Evolutionary conservation across 2,888 invertebrate genomes (phyloP), one percentile per base, ranked within the genome.

Genomic region (Hoplodrina ambigua): DNA sequence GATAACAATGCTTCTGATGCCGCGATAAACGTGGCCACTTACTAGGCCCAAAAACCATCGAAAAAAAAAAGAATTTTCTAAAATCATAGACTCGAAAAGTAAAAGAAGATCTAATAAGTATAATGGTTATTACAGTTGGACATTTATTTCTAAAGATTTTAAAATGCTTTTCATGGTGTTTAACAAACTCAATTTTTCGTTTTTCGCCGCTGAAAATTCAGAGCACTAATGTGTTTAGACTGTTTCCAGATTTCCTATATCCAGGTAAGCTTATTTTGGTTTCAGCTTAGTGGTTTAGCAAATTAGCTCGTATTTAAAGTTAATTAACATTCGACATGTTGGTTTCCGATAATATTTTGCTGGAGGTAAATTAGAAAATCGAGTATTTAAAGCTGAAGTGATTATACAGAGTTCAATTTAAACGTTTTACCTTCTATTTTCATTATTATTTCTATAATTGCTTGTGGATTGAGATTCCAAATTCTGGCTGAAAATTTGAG

Each of bases 301-400:
- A 59, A 66, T 49, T 68, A 66, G 65, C 19, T 46, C 46, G 71
- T 63, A 56, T 62, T 68, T 63, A 53, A 44, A 68, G 50, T 61
- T 68, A 63, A 68, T 68, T 71, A 71, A 7, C 19, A 13, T 13
- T 63, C 1, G 13, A 62, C 63, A 37, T 19, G 50, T 25, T 54
- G 59, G 71, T 56, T 71, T 55, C 30, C 41, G 15, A 60, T 65
- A 52, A 60, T 65, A 52, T 61, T 62, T 62, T 69, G 52, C 44
- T 54, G 7, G 17, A 30, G 60, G 5, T 30, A 56, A 72, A 60
- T 67, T 50, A 33, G 37, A 17, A 46, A 46, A 17, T 15, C 13
- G 46, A 8, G 46, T 13, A 49, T 54, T 54, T 54, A 56, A 33
- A 57, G 52, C 20, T 46, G 41, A 37, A 56, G 37, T 46, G 15